Evolutionary conservation across 2,113 vertebrate genomes (phyloP).

Genomic region (Aspiorhynchus laticeps): DNA sequence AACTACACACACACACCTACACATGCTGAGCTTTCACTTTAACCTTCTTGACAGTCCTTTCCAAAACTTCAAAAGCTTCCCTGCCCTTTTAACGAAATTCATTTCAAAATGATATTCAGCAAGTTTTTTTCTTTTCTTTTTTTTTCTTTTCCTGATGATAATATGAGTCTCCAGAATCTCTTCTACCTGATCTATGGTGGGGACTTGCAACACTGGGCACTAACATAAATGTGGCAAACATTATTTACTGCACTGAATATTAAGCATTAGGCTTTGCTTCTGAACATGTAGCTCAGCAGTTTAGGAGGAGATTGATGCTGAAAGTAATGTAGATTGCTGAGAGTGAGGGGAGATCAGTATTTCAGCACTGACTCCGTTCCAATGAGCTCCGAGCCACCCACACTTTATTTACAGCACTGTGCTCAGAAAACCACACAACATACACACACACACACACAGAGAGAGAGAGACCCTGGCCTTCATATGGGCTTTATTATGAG

Average conservation of each 20-base stretch:
- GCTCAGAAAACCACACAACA: not conserved
- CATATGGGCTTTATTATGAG: not conserved
- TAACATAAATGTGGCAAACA: conserved; percentile 45
- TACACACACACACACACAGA: not conserved
- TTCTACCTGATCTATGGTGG: not conserved
- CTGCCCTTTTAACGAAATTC: not conserved
- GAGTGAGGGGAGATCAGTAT: conserved; percentile 50
- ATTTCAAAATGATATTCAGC: conserved; percentile 16
- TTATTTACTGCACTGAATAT: conserved; percentile 62
- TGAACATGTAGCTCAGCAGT: conserved; percentile 60
- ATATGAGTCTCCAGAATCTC: conserved; percentile 9
- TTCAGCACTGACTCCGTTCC: conserved; percentile 6
- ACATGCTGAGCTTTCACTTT: not conserved
- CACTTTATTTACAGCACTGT: conserved; percentile 19
- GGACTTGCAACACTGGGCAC: not conserved
- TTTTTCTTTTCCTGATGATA: not conserved
- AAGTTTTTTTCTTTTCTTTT: not conserved
- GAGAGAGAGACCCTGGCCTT: not conserved
- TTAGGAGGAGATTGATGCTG: conserved; percentile 64
- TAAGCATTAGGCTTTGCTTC: conserved; percentile 54
- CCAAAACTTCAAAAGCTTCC: not conserved
- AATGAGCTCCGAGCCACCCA: conserved; percentile 11
- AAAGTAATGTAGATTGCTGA: conserved; percentile 37
- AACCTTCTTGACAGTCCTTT: not conserved
- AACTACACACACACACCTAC: not conserved